Percentiles rank a stretch among this genome's conserved stretches.
Conservation (phyloP, 1,140 invertebrate species). For the Apocrypta bakeri region DNA sequence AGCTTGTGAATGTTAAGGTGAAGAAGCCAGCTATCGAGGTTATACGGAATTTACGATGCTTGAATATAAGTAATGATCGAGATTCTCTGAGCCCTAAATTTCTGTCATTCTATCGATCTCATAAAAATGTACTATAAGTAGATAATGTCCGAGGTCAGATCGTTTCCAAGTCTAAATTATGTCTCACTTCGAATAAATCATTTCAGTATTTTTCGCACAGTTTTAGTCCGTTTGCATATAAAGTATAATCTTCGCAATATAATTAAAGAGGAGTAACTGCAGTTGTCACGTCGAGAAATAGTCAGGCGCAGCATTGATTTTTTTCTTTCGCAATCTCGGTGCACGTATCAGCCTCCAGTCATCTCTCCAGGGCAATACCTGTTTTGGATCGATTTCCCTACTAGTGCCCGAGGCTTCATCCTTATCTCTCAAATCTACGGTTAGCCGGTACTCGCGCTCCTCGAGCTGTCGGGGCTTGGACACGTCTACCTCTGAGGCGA, state of each 20-base stretch:
- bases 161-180: conserved; percentile 22
- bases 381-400: background rate
- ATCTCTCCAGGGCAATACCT: background rate
- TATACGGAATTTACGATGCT: background rate
- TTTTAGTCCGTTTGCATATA: too few relatives aligned
- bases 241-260: too few relatives aligned
- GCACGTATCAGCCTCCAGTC: background rate
- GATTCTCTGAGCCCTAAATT: conserved; percentile 12
- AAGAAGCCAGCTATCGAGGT: too few relatives aligned
- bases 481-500: background rate
- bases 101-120: conserved; percentile 18
- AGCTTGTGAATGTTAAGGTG: background rate
- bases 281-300: background rate
- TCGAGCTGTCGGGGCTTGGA: background rate
- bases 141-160: conserved; percentile 20
- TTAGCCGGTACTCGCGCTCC: background rate
- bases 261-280: background rate
- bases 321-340: background rate
- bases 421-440: background rate
- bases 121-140: conserved; percentile 23
- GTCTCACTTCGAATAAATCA: background rate
- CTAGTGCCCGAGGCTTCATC: background rate
- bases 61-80: background rate
- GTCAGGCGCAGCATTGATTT: background rate
- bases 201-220: too few relatives aligned